Conservation (phyloP, 2,113 vertebrate genomes). For the Urocolius indicus region DNA sequence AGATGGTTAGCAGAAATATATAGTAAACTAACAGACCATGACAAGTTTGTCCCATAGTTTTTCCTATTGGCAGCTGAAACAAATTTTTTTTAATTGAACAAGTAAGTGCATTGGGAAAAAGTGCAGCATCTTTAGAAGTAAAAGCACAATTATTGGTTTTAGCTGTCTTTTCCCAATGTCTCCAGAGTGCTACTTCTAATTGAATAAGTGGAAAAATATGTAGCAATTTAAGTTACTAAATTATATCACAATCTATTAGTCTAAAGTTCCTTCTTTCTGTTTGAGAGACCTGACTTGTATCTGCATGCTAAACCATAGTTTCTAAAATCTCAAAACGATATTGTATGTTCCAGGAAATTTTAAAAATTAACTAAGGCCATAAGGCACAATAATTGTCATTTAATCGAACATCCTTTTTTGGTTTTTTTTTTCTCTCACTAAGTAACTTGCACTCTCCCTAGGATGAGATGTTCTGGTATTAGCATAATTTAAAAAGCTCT, state of each 20-base stretch:
- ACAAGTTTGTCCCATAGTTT: not conserved
- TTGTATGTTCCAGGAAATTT: not conserved
- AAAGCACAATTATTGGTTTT: not conserved
- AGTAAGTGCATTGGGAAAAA: not conserved
- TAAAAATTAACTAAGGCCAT: not conserved
- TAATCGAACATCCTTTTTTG: not conserved
- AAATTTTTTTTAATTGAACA: not conserved
- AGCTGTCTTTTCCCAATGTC: not conserved
- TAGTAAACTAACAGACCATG: not conserved
- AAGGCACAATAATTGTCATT: not conserved
- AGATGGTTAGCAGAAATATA: conserved; percentile 14
- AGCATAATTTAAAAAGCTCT: not conserved
- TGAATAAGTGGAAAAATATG: conserved; percentile 5
- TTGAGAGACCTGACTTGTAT: not conserved
- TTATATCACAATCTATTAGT: not conserved
- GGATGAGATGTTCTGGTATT: not conserved
- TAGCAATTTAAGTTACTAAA: not conserved
- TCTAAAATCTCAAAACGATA: not conserved
- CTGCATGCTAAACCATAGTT: not conserved
- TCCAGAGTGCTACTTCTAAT: not conserved
- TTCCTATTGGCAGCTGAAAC: not conserved
- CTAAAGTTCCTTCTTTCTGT: not conserved
- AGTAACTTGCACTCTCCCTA: not conserved
- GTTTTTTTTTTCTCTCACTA: not conserved
- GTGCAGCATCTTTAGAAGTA: not conserved